Percentiles rank a stretch among this genome's conserved stretches.
Conservation (phyloP, 2,797 vertebrate genomes). For the Coregonus sp. region DNA sequence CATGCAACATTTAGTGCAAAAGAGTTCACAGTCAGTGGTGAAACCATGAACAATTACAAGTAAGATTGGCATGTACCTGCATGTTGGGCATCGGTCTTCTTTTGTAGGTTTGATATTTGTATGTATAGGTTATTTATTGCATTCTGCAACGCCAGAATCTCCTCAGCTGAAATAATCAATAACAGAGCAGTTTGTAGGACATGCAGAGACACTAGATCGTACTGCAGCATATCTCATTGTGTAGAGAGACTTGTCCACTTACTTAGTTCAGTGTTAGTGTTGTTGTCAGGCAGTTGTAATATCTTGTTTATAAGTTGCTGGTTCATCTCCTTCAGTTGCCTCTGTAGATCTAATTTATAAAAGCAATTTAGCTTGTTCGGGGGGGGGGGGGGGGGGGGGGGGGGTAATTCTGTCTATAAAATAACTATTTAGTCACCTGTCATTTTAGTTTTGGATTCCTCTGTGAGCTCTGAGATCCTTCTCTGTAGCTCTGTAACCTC, state of each 20-base stretch:
- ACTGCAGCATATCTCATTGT: background rate
- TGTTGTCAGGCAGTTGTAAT: background rate
- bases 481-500: slow-evolving; percentile 15
- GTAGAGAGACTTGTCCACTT: slow-evolving; percentile 11
- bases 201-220: background rate
- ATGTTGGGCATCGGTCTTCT: background rate
- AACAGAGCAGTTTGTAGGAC: background rate
- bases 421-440: slow-evolving; percentile 29
- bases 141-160: slow-evolving; percentile 38
- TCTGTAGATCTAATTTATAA: slow-evolving; percentile 33
- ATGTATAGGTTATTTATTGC: background rate
- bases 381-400: too few species aligned
- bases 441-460: background rate
- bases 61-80: slow-evolving; percentile 33
- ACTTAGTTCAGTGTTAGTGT: slow-evolving; percentile 43
- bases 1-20: background rate
- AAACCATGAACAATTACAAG: background rate
- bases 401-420: background rate
- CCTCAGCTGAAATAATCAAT: slow-evolving; percentile 39
- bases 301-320: slow-evolving; percentile 46
- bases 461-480: background rate
- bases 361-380: background rate
- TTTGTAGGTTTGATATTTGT: background rate
- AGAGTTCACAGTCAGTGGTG: background rate
- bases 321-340: background rate